A percentile compares a stretch with the other conserved stretches of the same genome.
phyloP scores from a whole-genome alignment of 2,113 vertebrate species.

The Recurvirostra avosetta region DNA sequence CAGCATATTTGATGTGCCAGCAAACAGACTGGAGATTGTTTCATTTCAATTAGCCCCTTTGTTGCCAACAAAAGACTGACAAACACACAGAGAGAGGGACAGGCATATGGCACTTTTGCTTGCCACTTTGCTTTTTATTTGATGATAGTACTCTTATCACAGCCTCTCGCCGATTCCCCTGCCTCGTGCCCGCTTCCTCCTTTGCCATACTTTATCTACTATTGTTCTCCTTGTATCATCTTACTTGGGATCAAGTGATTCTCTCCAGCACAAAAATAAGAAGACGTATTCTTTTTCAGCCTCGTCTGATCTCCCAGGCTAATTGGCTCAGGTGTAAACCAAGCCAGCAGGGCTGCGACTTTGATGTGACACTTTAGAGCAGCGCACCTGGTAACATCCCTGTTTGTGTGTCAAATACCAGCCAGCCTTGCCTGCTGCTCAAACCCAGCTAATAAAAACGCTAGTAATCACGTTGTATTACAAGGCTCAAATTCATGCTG shows the following conservation, averaged over 20 bases:
- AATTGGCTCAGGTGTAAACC: constrained; percentile 97
- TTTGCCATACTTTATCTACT: constrained; percentile 67
- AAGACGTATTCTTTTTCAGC: constrained; percentile 77
- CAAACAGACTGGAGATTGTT: constrained; percentile 81
- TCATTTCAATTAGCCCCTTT: constrained; percentile 91
- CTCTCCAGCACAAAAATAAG: constrained; percentile 71
- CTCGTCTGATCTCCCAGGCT: constrained; percentile 84
- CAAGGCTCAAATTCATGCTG: constrained; percentile 75
- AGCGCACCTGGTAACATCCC: constrained; percentile 70
- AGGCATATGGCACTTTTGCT: constrained; percentile 72
- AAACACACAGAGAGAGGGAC: constrained; percentile 79
- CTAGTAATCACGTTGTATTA: constrained; percentile 76
- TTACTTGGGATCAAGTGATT: constrained; percentile 88
- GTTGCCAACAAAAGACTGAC: constrained; percentile 85
- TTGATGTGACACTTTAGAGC: constrained; percentile 82
- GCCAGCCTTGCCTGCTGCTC: constrained; percentile 73
- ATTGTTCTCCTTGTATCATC: constrained; percentile 70
- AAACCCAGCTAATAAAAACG: constrained; percentile 70
- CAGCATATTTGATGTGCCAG: constrained; percentile 89
- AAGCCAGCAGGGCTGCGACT: constrained; percentile 85
- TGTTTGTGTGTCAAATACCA: constrained; percentile 75
- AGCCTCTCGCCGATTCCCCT: constrained; percentile 56
- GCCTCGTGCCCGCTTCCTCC: constrained; percentile 57
- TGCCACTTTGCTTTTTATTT: constrained; percentile 59
- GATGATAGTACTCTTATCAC: constrained; percentile 51